Evolutionary conservation across 2,113 vertebrate species (phyloP), one percentile per base, ranked within the genome.

Genomic region (Glaucidium brasilianum): DNA sequence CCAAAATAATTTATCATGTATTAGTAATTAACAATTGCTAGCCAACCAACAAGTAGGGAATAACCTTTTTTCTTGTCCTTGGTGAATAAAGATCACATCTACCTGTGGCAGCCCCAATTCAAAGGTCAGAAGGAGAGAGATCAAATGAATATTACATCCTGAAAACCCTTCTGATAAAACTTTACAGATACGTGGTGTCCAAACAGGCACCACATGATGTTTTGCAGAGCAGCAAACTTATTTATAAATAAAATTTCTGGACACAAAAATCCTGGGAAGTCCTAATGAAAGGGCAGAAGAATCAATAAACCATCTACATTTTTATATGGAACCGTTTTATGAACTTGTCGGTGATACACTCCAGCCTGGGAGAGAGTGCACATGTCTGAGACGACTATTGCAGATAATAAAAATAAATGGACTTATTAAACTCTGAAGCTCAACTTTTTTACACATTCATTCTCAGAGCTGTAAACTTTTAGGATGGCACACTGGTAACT

Each of bases 401-500:
- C 49, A 87, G 94, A 26, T 47, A 25, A 81, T 93, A 91, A 95
- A 96, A 96, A 86, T n/a, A 92, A 83, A 96, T 92, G 79, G 92
- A 88, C 47, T 94, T 92, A 77, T 39, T 86, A 74, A 68, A 58
- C 30, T 79, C 86, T 20, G 58, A 63, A 87, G 39, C 41, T 67
- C 53, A n/a, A 7, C 19, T 43, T 80, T 84, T 45, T 6, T 25
- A 72, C 80, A 30, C 50, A 11, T 58, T 72, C 35, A 80, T 60
- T 74, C 78, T 55, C 50, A 84, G 68, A 83, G 92, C 41, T 60
- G 72, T 84, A 86, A 92, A 72, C 19, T 72, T 95, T 82, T 39
- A 88, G 76, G 75, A 59, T 4, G 52, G 68, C 0, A 0, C 23
- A 5, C 7, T 4, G 43, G 55, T 29, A 67, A 69, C 34, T 86